Evolutionary conservation across 2,888 invertebrate genomes (phyloP), one percentile per base, ranked within the genome.

Genomic region (Altica lythri): DNA sequence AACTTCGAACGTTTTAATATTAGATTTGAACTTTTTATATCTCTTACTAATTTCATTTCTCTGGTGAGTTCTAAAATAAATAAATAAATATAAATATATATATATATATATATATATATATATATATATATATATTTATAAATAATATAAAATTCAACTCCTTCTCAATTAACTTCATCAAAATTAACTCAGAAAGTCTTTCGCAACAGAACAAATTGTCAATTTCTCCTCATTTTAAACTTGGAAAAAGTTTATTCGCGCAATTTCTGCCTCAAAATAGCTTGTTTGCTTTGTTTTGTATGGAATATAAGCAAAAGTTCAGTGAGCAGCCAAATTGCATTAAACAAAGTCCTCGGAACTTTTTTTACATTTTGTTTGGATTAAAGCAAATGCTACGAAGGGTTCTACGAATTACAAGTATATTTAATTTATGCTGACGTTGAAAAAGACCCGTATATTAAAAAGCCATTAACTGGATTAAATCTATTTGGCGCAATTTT

Each of bases 241-340:
- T 34, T 34, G 14, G 16, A 34, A 16, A 34, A 16, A 40, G 40
- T 2, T 40, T 25, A 40, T 40, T 40, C 25, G 18, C 40, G 40
- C 40, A 40, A 40, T 40, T 40, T 40, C 22, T 40, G 25, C 25
- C 19, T n/a, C 25, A 40, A 40, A 40, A 22, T 22, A 22, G 25
- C 40, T 40, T 40, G 40, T 40, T 40, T 40, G 40, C 38, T 16
- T 34, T 34, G 34, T 34, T 34, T 34, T 16, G 16, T 34, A 14
- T 34, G 16, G 14, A 34, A 34, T 34, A 34, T 34, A 14, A 34
- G 34, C 14, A 14, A 34, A 14, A 34, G 34, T 34, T 34, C 34
- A 34, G 34, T 34, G 34, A 34, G 16, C 34, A 34, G 34, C 16
- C 34, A 34, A 34, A 34, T 34, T 34, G 34, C 34, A 16, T 34